Base-by-base conservation (phyloP, 1,140 invertebrate genomes). In the Gyrodactylus bullatarudis region DNA sequence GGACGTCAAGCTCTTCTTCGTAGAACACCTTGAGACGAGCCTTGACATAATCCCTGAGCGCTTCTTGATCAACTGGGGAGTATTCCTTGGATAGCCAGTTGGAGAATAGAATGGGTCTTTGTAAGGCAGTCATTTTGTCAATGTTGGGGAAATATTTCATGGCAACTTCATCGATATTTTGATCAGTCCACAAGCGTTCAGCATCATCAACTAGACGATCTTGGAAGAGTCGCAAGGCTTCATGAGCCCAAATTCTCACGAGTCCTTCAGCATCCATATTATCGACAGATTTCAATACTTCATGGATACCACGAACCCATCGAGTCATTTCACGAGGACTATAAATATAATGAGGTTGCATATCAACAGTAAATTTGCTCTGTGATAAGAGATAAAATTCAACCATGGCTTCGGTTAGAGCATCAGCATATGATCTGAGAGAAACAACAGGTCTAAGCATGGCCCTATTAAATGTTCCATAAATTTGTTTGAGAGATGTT, bases 301-400 rank as follows among this genome's bases (percentile, higher is more conserved):
- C 95, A 81, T 91, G 96, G 75, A 99, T 98, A 75, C 95, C 95
- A 70, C 95, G 84, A 1, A 99, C 93, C 95, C 95, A 99, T 75
- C 95, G 82, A 0, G 95, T 98, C 88, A 99, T 91, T 83, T 99
- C 95, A 80, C 95, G 85, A n/a, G 95, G 95, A 75, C 91, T 96
- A 82, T 98, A 98, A 0, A 99, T 91, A 79, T 99, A 99, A 81
- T 99, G 95, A 0, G 95, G 95, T 80, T 99, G 95, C 90, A 98
- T 97, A 80, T 99, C 95, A 83, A 97, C 93, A 0, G 94, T 99
- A 79, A 99, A 99, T 72, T 87, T 84, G 80, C 97, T 93, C 84
- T 84, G 94, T 19, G 92, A 96, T 16, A 87, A 85, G 0, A 97
- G 83, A 82, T 97, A 99, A 78, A 99, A 92, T 78, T 96, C 91